These are phyloP conservation scores for Notospermus geniculatus DNA, from an alignment of 1,140 invertebrate genomes.

Conservation along the genomic window DNA sequence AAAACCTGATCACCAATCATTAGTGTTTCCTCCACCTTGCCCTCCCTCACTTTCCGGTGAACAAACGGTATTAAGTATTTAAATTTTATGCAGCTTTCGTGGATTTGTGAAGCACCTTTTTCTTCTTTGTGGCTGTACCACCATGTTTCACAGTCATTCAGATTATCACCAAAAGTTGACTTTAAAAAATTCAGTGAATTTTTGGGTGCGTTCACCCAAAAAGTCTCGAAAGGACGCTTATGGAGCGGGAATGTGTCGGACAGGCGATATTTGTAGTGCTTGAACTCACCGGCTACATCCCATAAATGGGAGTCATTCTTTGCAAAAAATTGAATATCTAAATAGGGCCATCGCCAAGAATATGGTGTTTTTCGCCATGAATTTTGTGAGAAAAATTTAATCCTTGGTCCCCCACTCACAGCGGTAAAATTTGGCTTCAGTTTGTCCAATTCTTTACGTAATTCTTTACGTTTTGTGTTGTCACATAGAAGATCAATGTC, in stretches of 20 bases:
- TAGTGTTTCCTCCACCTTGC: no score
- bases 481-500: conserved; percentile 23
- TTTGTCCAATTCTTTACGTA: no score
- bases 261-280: conserved; percentile 10
- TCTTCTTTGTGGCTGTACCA: conserved; percentile 17
- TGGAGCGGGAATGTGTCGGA: conserved; percentile 20
- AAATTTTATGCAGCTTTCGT: no score
- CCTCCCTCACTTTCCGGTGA: no score
- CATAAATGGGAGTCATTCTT: conserved; percentile 25
- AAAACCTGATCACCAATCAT: no score
- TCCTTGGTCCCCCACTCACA: no score
- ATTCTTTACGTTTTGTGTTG: neutral
- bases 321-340: conserved; percentile 28
- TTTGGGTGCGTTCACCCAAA: conserved; percentile 13
- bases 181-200: conserved; percentile 2
- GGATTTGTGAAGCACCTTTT: no score
- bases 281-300: conserved; percentile 15
- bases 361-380: neutral
- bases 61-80: no score
- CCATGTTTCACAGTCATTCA: conserved; percentile 11
- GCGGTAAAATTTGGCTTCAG: no score
- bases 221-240: conserved; percentile 17
- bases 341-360: conserved; percentile 23
- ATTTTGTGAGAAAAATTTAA: no score
- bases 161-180: neutral